These are phyloP conservation scores for Trypoxylon attenuatum DNA, from an alignment of 2,888 invertebrate species.

Conservation along the genomic window DNA sequence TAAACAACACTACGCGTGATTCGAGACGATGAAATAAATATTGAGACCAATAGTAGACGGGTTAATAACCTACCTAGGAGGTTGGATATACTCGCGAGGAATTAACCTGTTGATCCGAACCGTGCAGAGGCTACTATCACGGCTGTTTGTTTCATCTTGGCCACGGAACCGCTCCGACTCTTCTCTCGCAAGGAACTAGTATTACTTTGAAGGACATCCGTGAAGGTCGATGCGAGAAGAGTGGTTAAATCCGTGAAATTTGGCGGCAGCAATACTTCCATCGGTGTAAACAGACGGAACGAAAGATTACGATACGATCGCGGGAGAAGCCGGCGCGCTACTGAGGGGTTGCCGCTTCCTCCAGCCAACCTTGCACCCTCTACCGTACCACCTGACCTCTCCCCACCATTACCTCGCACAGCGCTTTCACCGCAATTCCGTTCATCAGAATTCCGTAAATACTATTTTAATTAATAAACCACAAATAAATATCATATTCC, in stretches of 20 bases:
- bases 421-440: too few species aligned
- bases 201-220: too few species aligned
- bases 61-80: too few species aligned
- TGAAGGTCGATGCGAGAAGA: neutral
- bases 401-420: too few species aligned
- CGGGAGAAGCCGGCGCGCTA: slow-evolving; percentile 46
- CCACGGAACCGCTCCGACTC: slow-evolving; percentile 19
- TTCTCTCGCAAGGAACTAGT: too few species aligned
- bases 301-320: slow-evolving; percentile 7
- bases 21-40: too few species aligned
- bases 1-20: too few species aligned
- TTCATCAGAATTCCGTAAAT: too few species aligned
- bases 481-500: too few species aligned
- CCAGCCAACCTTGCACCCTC: slow-evolving; percentile 8
- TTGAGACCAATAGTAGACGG: too few species aligned
- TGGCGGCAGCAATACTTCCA: slow-evolving; percentile 2
- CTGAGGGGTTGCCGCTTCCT: slow-evolving; percentile 47
- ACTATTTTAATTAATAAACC: too few species aligned
- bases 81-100: slow-evolving; percentile 22
- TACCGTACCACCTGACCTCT: too few species aligned
- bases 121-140: slow-evolving; percentile 12
- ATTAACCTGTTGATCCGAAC: slow-evolving; percentile 50
- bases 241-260: neutral
- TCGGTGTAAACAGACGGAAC: neutral
- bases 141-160: slow-evolving; percentile 4